These are phyloP conservation scores for Lacanobia wlatinum DNA, from an alignment of 2,888 invertebrate species.

Conservation along the genomic window DNA sequence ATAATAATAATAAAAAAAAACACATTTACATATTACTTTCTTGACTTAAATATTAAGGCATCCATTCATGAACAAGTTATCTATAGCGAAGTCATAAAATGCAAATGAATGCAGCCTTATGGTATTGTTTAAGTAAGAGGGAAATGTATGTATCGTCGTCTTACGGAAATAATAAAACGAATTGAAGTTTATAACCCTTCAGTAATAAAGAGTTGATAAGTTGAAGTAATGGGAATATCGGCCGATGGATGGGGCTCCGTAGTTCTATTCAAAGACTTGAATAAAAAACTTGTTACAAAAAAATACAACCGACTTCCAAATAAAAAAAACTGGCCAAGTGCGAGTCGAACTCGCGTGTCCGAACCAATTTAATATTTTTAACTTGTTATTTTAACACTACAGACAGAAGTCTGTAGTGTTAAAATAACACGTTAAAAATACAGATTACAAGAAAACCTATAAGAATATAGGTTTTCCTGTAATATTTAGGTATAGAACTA, in stretches of 20 bases:
- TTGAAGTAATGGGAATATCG: not conserved
- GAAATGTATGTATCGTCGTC: not conserved
- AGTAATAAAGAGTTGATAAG: not conserved
- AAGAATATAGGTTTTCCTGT: too few species aligned
- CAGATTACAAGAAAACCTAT: too few species aligned
- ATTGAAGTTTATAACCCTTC: slow-evolving; percentile 1
- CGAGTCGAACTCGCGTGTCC: too few species aligned
- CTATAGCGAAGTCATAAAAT: not conserved
- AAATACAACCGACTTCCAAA: too few species aligned
- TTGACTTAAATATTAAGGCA: slow-evolving; percentile 15
- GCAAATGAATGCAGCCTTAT: not conserved
- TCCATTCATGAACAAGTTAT: not conserved
- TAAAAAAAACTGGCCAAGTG: too few species aligned
- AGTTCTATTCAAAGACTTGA: not conserved
- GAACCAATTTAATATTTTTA: too few species aligned
- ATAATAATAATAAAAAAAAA: slow-evolving; percentile 15
- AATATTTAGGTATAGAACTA: too few species aligned
- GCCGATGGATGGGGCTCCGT: not conserved
- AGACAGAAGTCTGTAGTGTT: too few species aligned
- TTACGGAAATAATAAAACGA: slow-evolving; percentile 23
- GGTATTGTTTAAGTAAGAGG: slow-evolving; percentile 15
- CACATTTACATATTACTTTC: slow-evolving; percentile 14
- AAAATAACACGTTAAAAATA: too few species aligned
- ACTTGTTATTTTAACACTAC: too few species aligned
- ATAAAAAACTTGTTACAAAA: too few species aligned